These are phyloP conservation scores for Melipona bicolor DNA, from an alignment of 2,888 invertebrate genomes.

Conservation along the genomic window DNA sequence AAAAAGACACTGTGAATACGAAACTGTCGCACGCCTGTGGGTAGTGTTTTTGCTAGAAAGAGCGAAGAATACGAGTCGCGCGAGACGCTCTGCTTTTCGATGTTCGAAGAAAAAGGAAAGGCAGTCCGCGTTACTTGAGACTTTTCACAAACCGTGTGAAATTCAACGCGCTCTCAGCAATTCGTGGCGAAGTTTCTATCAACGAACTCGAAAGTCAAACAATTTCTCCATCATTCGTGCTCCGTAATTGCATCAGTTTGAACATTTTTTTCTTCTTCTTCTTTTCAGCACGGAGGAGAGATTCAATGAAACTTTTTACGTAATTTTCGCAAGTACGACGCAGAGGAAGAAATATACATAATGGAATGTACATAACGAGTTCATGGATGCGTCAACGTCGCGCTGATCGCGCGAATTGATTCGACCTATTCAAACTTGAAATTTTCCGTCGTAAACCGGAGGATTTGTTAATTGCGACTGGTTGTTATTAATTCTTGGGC, in stretches of 20 bases:
- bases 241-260: not conserved
- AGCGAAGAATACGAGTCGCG: not conserved
- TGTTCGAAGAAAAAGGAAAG: not conserved
- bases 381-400: not conserved
- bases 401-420: constrained; percentile 36
- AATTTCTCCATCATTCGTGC: not conserved
- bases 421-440: constrained; percentile 19
- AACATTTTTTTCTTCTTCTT: not conserved
- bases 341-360: constrained; percentile 16
- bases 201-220: not conserved
- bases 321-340: not conserved
- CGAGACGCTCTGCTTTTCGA: constrained; percentile 18
- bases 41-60: constrained; percentile 6
- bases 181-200: not conserved
- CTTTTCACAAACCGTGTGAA: not conserved
- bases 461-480: constrained; percentile 23
- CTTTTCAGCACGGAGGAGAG: not conserved
- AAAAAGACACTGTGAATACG: constrained; percentile 15
- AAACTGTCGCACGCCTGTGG: not conserved
- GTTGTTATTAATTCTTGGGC: constrained; percentile 19
- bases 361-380: constrained; percentile 8
- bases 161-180: not conserved
- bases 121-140: not conserved
- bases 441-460: constrained; percentile 40
- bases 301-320: constrained; percentile 23